phyloP scores from a whole-genome alignment of 1,140 invertebrate genomes.

The Orchestia grillus region DNA sequence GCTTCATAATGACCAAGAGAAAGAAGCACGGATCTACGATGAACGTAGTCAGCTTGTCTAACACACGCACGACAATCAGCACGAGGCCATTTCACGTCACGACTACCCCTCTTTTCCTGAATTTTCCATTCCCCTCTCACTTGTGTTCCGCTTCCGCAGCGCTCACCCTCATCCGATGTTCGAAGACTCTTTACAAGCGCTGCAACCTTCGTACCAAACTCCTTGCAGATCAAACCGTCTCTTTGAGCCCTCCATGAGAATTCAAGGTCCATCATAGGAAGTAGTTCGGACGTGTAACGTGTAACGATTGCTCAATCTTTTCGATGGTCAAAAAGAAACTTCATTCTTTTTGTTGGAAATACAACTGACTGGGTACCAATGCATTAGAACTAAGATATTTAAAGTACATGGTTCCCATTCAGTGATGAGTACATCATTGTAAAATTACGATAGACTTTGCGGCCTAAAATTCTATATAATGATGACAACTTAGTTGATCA shows the following conservation, averaged over 20 bases:
- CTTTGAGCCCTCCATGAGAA: not conserved
- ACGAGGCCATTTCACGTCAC: not conserved
- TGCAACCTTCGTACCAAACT: not conserved
- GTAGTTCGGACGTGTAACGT: not conserved
- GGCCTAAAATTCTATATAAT: not conserved
- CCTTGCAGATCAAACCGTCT: not conserved
- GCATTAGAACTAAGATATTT: not conserved
- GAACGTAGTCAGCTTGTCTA: not conserved
- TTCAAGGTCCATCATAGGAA: not conserved
- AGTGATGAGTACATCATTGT: not conserved
- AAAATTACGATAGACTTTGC: not conserved
- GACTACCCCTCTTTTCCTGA: not conserved
- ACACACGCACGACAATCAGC: not conserved
- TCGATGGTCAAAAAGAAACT: not conserved
- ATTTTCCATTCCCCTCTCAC: not conserved
- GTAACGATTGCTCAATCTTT: not conserved
- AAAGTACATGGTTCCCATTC: not conserved
- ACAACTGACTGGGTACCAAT: not conserved
- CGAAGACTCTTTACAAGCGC: not conserved
- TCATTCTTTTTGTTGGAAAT: not conserved
- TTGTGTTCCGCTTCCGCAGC: not conserved
- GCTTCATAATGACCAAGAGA: too few species aligned
- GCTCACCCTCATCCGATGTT: not conserved
- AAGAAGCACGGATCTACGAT: not conserved
- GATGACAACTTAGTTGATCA: not conserved